phyloP scores from a whole-genome alignment of 2,797 vertebrate species.

The Molossus molossus region DNA sequence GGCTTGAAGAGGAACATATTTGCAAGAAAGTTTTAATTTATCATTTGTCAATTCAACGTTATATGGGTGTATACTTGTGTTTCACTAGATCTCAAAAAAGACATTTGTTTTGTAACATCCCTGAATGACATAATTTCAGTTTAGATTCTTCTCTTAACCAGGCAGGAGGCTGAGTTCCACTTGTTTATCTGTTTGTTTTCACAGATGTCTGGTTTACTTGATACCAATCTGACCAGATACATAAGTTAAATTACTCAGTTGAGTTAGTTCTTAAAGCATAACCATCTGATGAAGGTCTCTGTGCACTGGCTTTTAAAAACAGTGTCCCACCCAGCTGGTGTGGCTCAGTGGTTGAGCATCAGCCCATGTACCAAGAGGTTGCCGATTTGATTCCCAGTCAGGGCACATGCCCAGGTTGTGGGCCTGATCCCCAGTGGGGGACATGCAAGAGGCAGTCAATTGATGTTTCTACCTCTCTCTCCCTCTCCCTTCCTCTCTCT shows the following conservation, averaged over 20 bases:
- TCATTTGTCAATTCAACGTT: conserved; percentile 45
- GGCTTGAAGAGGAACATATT: conserved; percentile 73
- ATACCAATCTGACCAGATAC: not conserved
- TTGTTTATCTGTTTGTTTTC: conserved; percentile 57
- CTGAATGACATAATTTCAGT: conserved; percentile 32
- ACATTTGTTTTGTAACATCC: not conserved
- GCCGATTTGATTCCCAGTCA: too few species aligned
- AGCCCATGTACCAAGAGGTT: too few species aligned
- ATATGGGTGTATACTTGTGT: conserved; percentile 29
- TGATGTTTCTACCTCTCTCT: too few species aligned
- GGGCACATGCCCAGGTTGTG: too few species aligned
- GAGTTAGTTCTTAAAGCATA: not conserved
- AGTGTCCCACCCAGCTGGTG: too few species aligned
- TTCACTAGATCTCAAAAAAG: conserved; percentile 6
- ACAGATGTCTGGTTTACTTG: not conserved
- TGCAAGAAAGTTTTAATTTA: conserved; percentile 73
- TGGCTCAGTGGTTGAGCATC: too few species aligned
- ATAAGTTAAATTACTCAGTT: not conserved
- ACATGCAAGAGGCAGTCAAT: too few species aligned
- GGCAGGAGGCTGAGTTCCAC: not conserved
- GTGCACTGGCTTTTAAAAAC: not conserved
- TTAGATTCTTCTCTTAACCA: conserved; percentile 37
- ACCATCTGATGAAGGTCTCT: not conserved
- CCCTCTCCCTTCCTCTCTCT: too few species aligned
- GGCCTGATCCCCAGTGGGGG: too few species aligned